Evolutionary conservation across 2,888 invertebrate species (phyloP), one percentile per base, ranked within the genome.

Genomic region (Drosophila aldrichi): DNA sequence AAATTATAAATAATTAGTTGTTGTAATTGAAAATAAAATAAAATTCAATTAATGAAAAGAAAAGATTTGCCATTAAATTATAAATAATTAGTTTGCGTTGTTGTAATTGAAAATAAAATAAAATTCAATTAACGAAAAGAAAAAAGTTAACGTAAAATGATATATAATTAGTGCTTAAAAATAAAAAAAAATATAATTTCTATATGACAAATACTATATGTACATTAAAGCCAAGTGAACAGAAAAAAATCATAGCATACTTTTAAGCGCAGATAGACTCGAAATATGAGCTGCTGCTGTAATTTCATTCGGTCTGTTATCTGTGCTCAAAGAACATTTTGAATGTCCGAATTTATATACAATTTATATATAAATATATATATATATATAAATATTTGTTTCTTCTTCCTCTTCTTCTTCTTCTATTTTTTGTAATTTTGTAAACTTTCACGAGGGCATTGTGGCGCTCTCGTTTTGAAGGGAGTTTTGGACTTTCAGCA

Each of bases 371-470:
- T 41, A 43, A 10, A 43, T 57, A 14, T 14, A n/a, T n/a, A n/a
- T n/a, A n/a, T 7, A 43, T 40, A 14, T 20, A 41, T 41, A 43
- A 10, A 43, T 57, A 14, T 14, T 14, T 43, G 14, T 43, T 20
- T 5, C 2, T 20, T 20, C n/a, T n/a, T n/a, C n/a, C n/a, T n/a
- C n/a, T 20, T 43, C 22, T 44, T 9, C 10, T 20, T 14, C 20
- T 22, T 44, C 22, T 54, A 44, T 55, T 70, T 44, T 12, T 29
- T 32, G 32, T 32, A 29, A 34, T 62, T 81, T 73, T 70, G 34
- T 54, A 57, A 83, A 87, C 65, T 82, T 82, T 82, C 61, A 71
- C 87, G 84, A 68, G 76, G 70, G 57, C 66, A 75, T 72, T 65
- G 70, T 61, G 63, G 56, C 43, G 49, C 60, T 46, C 60, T 61